These are phyloP conservation scores for Chitala chitala DNA, from an alignment of 2,113 vertebrate species.

Conservation along the genomic window DNA sequence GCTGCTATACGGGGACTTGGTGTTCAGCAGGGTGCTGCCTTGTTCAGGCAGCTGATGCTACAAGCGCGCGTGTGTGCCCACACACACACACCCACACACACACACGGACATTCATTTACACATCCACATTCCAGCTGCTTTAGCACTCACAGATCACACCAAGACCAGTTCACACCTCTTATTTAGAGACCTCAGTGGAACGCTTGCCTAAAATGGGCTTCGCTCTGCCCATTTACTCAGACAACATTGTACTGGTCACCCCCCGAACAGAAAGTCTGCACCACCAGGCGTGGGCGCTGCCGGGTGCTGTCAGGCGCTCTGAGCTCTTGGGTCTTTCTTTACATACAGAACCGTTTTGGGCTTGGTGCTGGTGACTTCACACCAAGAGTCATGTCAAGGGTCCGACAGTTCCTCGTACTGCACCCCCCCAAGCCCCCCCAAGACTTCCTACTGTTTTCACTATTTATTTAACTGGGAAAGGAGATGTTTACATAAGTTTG, in stretches of 20 bases:
- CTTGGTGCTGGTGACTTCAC: too few relatives aligned
- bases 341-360: too few relatives aligned
- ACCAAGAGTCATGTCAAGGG: too few relatives aligned
- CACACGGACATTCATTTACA: too few relatives aligned
- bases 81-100: not conserved
- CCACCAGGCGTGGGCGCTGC: too few relatives aligned
- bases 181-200: not conserved
- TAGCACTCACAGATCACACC: not conserved
- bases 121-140: not conserved
- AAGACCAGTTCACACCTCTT: not conserved
- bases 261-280: not conserved
- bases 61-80: not conserved
- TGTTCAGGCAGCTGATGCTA: not conserved
- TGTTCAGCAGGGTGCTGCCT: too few relatives aligned
- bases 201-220: not conserved
- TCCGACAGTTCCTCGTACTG: too few relatives aligned
- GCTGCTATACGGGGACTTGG: too few relatives aligned
- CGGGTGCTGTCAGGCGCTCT: too few relatives aligned
- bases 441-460: slow-evolving; percentile 37
- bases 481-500: slow-evolving; percentile 52
- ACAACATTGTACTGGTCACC: not conserved
- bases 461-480: slow-evolving; percentile 51
- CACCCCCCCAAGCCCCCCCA: not conserved
- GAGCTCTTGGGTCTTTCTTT: too few relatives aligned
- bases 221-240: not conserved